Evolutionary conservation across 2,113 vertebrate genomes (phyloP).

Genomic region (Seriola dumerili): DNA sequence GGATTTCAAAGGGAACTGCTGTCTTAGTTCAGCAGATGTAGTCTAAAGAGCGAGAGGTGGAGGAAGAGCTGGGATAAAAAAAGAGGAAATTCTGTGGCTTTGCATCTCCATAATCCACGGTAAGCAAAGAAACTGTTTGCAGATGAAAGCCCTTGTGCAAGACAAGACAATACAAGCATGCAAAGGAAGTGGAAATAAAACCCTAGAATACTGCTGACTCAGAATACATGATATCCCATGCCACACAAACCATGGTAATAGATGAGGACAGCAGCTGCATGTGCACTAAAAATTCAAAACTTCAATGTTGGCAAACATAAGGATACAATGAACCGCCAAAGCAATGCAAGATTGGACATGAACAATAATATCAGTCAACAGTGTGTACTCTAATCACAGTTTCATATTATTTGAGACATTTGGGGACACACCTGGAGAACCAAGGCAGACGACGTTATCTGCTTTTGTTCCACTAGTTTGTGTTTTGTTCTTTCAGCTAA

Average conservation of each 20-base stretch:
- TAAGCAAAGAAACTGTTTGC: slow-evolving; percentile 57
- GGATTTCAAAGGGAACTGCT: slow-evolving; percentile 35
- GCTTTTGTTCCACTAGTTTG: neutral
- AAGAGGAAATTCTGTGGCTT: slow-evolving; percentile 62
- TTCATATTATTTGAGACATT: neutral
- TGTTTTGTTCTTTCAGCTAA: neutral
- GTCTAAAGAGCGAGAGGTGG: slow-evolving; percentile 2
- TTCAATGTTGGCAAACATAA: neutral
- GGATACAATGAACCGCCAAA: neutral
- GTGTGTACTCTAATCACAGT: neutral
- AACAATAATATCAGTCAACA: no score
- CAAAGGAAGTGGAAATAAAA: slow-evolving; percentile 39
- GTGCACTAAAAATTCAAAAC: neutral
- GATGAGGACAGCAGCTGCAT: neutral
- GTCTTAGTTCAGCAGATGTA: slow-evolving; percentile 32
- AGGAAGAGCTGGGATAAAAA: slow-evolving; percentile 50
- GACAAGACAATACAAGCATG: slow-evolving; percentile 63
- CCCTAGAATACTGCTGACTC: slow-evolving; percentile 58
- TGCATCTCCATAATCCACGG: slow-evolving; percentile 63
- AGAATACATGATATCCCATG: neutral
- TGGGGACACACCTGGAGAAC: neutral
- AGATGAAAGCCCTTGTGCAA: slow-evolving; percentile 49
- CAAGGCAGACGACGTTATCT: neutral
- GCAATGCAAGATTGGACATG: no score
- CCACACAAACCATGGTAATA: neutral